Percentiles rank a stretch among this genome's conserved stretches.
Evolutionary conservation across 2,888 invertebrate genomes (phyloP).

Genomic region (Epinotia brunnichana): DNA sequence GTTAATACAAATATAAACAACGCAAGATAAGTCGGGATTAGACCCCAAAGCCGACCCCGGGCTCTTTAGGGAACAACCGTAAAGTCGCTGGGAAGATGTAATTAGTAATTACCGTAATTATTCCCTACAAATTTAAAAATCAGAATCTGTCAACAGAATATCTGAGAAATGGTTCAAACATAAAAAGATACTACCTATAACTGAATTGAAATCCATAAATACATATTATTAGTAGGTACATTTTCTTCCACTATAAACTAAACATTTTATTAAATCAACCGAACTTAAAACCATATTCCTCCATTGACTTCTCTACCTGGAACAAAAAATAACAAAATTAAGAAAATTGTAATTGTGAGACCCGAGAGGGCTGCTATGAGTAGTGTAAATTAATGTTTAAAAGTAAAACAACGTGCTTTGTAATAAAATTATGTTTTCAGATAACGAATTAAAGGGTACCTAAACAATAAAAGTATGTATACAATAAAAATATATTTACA

Average conservation of each 20-base stretch:
- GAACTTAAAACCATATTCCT: not conserved
- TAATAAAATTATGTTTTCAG: no score
- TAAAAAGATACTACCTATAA: not conserved
- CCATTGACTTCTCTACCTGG: not conserved
- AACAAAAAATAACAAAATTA: constrained; percentile 13
- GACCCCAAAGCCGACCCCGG: no score
- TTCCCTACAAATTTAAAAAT: not conserved
- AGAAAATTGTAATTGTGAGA: not conserved
- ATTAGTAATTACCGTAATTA: no score
- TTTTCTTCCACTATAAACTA: not conserved
- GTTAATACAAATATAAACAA: no score
- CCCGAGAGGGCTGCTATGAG: no score
- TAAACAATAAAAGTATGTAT: no score
- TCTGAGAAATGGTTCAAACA: not conserved
- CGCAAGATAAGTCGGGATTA: no score
- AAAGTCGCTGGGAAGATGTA: no score
- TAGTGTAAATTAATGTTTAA: no score
- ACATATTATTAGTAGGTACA: not conserved
- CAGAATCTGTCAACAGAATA: not conserved
- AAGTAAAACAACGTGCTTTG: not conserved
- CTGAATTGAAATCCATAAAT: not conserved
- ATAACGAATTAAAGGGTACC: no score
- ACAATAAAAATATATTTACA: no score
- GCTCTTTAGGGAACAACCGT: no score
- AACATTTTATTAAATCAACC: not conserved